phyloP scores from a whole-genome alignment of 2,888 invertebrate species.

The Parnassius apollo region DNA sequence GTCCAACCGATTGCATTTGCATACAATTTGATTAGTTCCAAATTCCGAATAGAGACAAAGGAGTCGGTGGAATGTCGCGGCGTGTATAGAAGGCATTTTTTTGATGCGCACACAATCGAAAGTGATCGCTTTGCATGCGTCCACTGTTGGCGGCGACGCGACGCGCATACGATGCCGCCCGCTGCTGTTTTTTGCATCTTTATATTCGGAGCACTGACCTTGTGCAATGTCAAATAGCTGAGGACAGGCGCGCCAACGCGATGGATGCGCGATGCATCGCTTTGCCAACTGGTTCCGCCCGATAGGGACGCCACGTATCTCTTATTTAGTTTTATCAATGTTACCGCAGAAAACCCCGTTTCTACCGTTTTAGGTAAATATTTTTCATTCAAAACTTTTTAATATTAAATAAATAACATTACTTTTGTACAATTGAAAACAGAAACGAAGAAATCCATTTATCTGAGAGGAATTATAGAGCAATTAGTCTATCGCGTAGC shows the following conservation, averaged over 20 bases:
- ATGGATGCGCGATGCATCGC: slow-evolving; percentile 42
- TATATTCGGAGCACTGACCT: slow-evolving; percentile 79
- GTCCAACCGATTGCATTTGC: slow-evolving; percentile 7
- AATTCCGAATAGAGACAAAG: slow-evolving; percentile 44
- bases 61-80: slow-evolving; percentile 40
- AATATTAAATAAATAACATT: too few species aligned
- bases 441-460: too few species aligned
- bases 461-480: too few species aligned
- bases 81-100: slow-evolving; percentile 45
- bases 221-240: slow-evolving; percentile 80
- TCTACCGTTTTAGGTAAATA: background rate
- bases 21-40: slow-evolving; percentile 31
- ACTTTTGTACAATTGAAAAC: too few species aligned
- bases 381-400: too few species aligned
- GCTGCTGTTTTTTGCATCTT: slow-evolving; percentile 65
- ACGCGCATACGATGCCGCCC: slow-evolving; percentile 44
- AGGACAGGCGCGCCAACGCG: slow-evolving; percentile 38
- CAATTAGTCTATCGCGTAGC: too few species aligned
- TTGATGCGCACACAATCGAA: slow-evolving; percentile 64
- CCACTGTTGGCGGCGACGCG: slow-evolving; percentile 51
- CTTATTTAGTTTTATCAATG: background rate
- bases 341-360: background rate
- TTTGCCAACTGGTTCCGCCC: slow-evolving; percentile 42
- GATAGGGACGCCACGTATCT: slow-evolving; percentile 1
- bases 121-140: slow-evolving; percentile 68